Conservation (phyloP, 2,113 vertebrate species). For the Lepus americanus region DNA sequence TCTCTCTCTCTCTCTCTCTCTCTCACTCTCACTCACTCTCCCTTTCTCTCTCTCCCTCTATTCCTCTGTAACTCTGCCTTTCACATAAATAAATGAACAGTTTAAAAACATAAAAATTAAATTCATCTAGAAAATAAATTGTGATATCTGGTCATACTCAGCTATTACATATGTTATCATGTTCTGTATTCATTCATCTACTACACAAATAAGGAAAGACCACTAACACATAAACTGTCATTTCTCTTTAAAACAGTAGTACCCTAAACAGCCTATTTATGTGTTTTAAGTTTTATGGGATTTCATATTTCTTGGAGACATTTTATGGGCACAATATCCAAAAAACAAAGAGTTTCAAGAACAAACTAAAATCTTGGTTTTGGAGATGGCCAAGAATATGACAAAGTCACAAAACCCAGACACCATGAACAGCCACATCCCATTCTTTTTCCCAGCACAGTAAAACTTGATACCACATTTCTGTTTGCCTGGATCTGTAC, state of each 20-base stretch:
- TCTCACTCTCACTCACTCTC: too few species aligned
- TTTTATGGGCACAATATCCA: not conserved
- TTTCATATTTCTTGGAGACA: constrained; percentile 12
- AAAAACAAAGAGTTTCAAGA: constrained; percentile 20
- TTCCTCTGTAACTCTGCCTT: too few species aligned
- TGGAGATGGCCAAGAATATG: constrained; percentile 28
- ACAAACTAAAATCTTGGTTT: not conserved
- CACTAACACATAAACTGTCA: too few species aligned
- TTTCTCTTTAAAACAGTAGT: not conserved
- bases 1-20: too few species aligned
- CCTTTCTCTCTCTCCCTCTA: too few species aligned
- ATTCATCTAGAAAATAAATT: not conserved
- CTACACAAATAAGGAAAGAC: not conserved
- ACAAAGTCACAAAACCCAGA: constrained; percentile 47
- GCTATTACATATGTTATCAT: not conserved
- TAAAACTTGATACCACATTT: not conserved
- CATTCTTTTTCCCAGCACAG: not conserved
- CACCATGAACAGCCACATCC: not conserved
- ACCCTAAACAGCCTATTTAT: not conserved
- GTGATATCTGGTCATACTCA: not conserved
- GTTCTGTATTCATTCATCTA: not conserved
- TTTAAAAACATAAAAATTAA: too few species aligned
- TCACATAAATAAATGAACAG: too few species aligned
- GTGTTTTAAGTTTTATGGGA: not conserved
- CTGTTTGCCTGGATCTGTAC: not conserved